Conservation (phyloP, 2,797 vertebrate genomes). For the Sebastiscus tertius region DNA sequence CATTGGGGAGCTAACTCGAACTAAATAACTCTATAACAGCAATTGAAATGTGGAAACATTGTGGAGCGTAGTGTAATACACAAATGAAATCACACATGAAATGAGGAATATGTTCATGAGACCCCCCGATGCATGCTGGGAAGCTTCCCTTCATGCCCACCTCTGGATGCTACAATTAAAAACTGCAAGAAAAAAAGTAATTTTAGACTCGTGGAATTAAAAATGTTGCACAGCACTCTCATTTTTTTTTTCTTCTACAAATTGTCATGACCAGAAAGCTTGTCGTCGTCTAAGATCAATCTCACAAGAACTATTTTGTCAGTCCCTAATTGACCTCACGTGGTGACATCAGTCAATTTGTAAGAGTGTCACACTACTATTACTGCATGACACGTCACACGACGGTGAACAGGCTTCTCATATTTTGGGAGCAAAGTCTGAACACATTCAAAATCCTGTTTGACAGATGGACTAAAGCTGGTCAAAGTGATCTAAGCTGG, state of each 20-base stretch:
- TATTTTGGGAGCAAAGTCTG: not conserved
- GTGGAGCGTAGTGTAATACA: not conserved
- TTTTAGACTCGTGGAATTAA: not conserved
- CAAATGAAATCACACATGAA: not conserved
- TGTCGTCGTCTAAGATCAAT: not conserved
- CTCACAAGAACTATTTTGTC: slow-evolving; percentile 27
- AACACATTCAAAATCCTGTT: slow-evolving; percentile 11
- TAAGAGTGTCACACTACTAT: slow-evolving; percentile 4
- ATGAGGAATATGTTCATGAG: not conserved
- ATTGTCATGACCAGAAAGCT: not conserved
- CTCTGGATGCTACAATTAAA: not conserved
- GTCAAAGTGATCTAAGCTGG: slow-evolving; percentile 41
- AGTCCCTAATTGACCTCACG: slow-evolving; percentile 16
- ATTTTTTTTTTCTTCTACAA: not conserved
- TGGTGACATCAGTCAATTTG: slow-evolving; percentile 16
- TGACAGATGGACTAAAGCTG: slow-evolving; percentile 56
- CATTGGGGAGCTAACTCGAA: not conserved
- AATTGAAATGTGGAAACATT: not conserved
- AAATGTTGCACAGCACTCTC: not conserved
- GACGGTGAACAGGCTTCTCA: not conserved
- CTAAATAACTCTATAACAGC: not conserved
- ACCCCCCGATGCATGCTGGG: slow-evolving; percentile 10
- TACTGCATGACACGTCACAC: not conserved
- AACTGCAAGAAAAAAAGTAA: not conserved
- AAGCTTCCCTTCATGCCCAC: not conserved